Percentiles rank a stretch among this genome's conserved stretches.
Evolutionary conservation across 2,888 invertebrate species (phyloP).

Genomic region (Agapostemon virescens): DNA sequence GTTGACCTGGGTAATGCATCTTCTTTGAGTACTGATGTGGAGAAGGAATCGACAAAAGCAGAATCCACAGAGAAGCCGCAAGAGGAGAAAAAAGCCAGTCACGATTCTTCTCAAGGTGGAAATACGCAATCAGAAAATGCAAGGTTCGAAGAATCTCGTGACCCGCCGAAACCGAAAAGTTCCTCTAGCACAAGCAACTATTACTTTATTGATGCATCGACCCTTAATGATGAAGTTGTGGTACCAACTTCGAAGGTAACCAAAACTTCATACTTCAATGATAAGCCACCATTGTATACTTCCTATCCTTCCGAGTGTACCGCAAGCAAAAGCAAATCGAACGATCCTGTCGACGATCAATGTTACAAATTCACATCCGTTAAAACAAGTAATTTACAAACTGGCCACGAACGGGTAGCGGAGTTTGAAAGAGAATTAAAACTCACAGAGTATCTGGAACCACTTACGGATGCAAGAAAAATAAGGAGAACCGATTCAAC

Average conservation of each 20-base stretch:
- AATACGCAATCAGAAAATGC: constrained; percentile 46
- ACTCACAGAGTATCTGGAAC: constrained; percentile 73
- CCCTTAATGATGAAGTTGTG: constrained; percentile 85
- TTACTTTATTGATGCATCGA: constrained; percentile 90
- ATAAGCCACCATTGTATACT: constrained; percentile 27
- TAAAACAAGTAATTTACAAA: constrained; percentile 64
- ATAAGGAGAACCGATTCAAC: constrained; percentile 67
- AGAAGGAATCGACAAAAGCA: constrained; percentile 16
- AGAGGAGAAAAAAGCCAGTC: constrained; percentile 26
- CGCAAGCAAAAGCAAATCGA: constrained; percentile 56
- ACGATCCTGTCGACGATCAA: constrained; percentile 56
- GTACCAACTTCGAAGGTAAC: constrained; percentile 53
- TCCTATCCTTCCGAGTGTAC: constrained; percentile 56
- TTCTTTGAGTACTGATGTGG: constrained; percentile 34
- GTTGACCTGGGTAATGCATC: constrained; percentile 61
- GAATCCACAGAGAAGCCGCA: constrained; percentile 25
- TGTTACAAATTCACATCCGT: constrained; percentile 63
- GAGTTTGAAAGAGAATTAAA: constrained; percentile 76
- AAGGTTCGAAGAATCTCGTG: constrained; percentile 49
- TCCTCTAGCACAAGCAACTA: constrained; percentile 81
- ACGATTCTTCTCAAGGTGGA: constrained; percentile 24
- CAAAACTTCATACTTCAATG: constrained; percentile 39
- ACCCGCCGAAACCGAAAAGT: constrained; percentile 62
- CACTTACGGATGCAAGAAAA: constrained; percentile 68
- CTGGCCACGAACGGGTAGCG: constrained; percentile 71